Percentiles rank a stretch among this genome's conserved stretches.
Conservation (phyloP, 1,140 invertebrate genomes). For the Megathymus violae region DNA sequence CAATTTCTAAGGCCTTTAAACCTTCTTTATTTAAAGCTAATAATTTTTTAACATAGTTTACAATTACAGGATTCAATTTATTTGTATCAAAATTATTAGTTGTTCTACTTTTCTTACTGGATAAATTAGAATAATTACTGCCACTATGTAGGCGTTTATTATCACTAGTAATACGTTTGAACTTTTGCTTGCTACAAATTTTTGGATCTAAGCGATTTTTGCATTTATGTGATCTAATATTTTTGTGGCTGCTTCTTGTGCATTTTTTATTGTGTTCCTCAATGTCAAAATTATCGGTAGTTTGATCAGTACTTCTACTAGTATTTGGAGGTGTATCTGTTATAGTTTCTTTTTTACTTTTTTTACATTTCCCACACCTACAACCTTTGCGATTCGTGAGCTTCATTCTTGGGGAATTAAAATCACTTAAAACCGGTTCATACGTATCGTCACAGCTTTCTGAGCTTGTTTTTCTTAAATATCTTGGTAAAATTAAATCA, state of each 20-base stretch:
- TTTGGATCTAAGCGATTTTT: conserved; percentile 37
- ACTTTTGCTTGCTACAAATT: conserved; percentile 37
- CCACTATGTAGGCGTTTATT: conserved; percentile 3
- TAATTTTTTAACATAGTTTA: conserved; percentile 81
- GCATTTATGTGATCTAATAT: conserved; percentile 36
- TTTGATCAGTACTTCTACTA: conserved; percentile 37
- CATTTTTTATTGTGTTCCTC: conserved; percentile 23
- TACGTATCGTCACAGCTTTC: conserved; percentile 39
- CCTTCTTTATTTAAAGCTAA: conserved; percentile 79
- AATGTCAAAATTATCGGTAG: conserved; percentile 29
- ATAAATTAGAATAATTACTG: conserved; percentile 16
- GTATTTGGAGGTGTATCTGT: conserved; percentile 52
- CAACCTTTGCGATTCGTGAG: conserved; percentile 19
- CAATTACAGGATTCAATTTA: conserved; percentile 65
- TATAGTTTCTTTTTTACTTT: conserved; percentile 7
- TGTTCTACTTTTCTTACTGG: conserved; percentile 7
- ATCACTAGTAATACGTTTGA: conserved; percentile 14
- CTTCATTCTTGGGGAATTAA: conserved; percentile 39
- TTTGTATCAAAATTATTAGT: conserved; percentile 9
- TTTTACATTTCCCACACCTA: conserved; percentile 33
- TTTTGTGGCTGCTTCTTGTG: conserved; percentile 18
- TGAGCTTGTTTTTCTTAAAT: conserved; percentile 45
- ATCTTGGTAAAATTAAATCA: conserved; percentile 69
- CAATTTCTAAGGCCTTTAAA: conserved; percentile 79
- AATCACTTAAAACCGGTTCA: conserved; percentile 39